These are phyloP conservation scores for Sturnus vulgaris DNA, from an alignment of 2,113 vertebrate genomes.

Conservation along the genomic window DNA sequence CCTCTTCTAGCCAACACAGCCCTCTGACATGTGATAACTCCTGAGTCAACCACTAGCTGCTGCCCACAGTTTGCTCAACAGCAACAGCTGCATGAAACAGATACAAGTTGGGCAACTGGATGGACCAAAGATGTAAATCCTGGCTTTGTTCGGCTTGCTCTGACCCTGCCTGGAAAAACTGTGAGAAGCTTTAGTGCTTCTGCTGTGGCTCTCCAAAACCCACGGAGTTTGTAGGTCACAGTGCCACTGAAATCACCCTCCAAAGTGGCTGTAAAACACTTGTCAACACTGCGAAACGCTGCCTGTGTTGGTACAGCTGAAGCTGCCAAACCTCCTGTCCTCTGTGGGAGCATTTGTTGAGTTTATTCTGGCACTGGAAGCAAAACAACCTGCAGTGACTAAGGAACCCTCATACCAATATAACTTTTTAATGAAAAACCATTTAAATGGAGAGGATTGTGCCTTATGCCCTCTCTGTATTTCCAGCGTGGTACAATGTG, in stretches of 20 bases:
- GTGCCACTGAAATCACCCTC: conserved; percentile 53
- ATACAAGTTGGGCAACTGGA: conserved; percentile 51
- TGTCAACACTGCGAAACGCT: conserved; percentile 20
- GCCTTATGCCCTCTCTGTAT: conserved; percentile 1
- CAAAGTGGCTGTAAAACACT: conserved; percentile 64
- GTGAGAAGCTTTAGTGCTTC: conserved; percentile 35
- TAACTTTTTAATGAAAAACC: conserved; percentile 43
- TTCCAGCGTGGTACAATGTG: not conserved
- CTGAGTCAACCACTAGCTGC: conserved; percentile 31
- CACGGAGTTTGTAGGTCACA: conserved; percentile 24
- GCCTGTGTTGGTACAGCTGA: conserved; percentile 37
- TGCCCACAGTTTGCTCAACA: conserved; percentile 54
- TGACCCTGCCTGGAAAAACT: conserved; percentile 53
- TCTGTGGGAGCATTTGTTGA: conserved; percentile 22
- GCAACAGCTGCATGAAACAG: conserved; percentile 56
- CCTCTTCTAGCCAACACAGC: not conserved
- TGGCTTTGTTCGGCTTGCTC: conserved; percentile 41
- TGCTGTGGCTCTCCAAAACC: not conserved
- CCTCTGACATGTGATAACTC: conserved; percentile 33
- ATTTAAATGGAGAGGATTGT: conserved; percentile 56
- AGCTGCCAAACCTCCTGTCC: conserved; percentile 58
- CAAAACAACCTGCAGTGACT: conserved; percentile 56
- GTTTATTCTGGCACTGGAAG: conserved; percentile 57
- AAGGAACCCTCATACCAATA: conserved; percentile 37
- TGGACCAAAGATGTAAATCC: conserved; percentile 43